Percentiles rank a stretch among this genome's conserved stretches.
Conservation (phyloP, 1,140 invertebrate species). For the Stenopsyche tienmushanensis region DNA sequence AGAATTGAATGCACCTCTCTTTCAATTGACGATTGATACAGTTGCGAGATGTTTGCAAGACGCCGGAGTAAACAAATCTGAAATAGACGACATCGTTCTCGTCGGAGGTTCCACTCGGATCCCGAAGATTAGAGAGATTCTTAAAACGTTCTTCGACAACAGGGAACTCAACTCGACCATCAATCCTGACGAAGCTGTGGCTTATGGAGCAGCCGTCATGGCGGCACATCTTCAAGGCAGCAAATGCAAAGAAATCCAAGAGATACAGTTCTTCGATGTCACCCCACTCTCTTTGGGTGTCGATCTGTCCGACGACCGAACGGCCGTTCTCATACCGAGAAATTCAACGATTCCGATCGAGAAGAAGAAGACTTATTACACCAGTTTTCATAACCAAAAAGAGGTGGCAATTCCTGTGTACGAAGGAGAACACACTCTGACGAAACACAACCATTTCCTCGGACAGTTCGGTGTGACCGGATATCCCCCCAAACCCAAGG, state of each 20-base stretch:
- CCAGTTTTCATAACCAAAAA: constrained; percentile 69
- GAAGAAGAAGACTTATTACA: constrained; percentile 63
- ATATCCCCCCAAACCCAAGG: constrained; percentile 79
- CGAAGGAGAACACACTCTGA: constrained; percentile 75
- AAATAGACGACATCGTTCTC: constrained; percentile 75
- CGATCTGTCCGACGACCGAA: constrained; percentile 61
- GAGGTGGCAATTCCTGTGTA: constrained; percentile 67
- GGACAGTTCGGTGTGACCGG: constrained; percentile 76
- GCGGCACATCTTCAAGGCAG: constrained; percentile 64
- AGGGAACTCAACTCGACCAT: constrained; percentile 67
- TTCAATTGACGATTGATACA: constrained; percentile 61
- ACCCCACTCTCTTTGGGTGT: constrained; percentile 65
- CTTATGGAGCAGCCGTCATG: constrained; percentile 67
- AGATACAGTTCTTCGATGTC: constrained; percentile 74
- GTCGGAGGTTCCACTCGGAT: constrained; percentile 79
- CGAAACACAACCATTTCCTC: constrained; percentile 73
- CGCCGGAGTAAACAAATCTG: constrained; percentile 66
- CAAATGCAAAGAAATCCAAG: constrained; percentile 63
- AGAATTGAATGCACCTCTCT: constrained; percentile 63
- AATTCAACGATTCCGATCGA: constrained; percentile 60
- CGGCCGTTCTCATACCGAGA: constrained; percentile 64
- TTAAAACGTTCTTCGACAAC: constrained; percentile 65
- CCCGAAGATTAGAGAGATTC: constrained; percentile 63
- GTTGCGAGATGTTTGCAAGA: constrained; percentile 71
- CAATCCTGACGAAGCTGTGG: constrained; percentile 68